These are phyloP conservation scores for Platynereis dumerilii DNA, from an alignment of 2,888 invertebrate genomes.

Conservation along the genomic window DNA sequence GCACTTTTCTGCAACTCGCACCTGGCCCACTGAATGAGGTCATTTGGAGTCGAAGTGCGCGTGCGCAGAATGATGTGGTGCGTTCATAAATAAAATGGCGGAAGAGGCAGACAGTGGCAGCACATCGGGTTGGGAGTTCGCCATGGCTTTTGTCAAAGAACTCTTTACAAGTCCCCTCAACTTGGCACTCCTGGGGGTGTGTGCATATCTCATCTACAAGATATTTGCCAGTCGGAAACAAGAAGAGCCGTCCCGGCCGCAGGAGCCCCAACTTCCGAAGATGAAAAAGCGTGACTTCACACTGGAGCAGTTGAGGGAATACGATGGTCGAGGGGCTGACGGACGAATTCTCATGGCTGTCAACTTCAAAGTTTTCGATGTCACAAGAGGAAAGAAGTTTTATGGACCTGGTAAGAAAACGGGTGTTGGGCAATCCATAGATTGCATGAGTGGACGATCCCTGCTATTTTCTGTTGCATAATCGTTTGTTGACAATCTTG, in stretches of 20 bases:
- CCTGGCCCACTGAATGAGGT: too few relatives aligned
- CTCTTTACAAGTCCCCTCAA: slow-evolving; percentile 72
- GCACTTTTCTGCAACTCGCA: too few relatives aligned
- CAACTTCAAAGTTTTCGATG: slow-evolving; percentile 94
- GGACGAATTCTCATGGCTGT: slow-evolving; percentile 90
- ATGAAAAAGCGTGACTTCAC: slow-evolving; percentile 87
- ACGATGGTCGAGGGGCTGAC: slow-evolving; percentile 79
- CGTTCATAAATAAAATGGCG: slow-evolving; percentile 19
- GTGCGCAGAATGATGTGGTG: slow-evolving; percentile 5
- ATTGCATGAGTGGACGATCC: too few relatives aligned
- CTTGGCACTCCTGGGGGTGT: slow-evolving; percentile 73
- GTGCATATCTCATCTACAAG: slow-evolving; percentile 77
- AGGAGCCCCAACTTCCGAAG: slow-evolving; percentile 76
- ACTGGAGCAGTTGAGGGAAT: slow-evolving; percentile 82
- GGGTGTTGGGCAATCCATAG: too few relatives aligned
- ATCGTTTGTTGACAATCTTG: too few relatives aligned
- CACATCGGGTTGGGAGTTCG: background rate
- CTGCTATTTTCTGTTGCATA: too few relatives aligned
- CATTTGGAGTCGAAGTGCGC: background rate
- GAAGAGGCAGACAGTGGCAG: slow-evolving; percentile 17
- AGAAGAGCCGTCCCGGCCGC: slow-evolving; percentile 47
- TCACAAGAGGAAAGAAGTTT: slow-evolving; percentile 83
- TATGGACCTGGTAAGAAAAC: slow-evolving; percentile 85
- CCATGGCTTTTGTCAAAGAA: slow-evolving; percentile 20
- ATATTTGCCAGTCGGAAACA: slow-evolving; percentile 67